Base-by-base conservation (phyloP, 2,113 vertebrate species). In the Aramus guarauna region DNA sequence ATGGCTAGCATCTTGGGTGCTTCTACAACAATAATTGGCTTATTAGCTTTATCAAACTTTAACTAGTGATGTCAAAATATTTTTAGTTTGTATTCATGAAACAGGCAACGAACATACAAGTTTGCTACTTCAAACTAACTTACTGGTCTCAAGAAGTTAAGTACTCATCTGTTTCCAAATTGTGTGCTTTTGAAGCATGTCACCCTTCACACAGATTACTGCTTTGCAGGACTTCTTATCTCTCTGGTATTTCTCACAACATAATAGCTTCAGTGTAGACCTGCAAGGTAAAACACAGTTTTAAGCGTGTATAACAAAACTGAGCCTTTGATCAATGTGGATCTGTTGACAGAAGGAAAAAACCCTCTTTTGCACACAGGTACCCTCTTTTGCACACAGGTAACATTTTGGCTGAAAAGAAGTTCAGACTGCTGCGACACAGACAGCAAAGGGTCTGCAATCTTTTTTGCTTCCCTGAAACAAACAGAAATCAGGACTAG, bases 1-100 rank as follows among this genome's bases (percentile, higher is more conserved):
- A 18, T 4, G 13, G 41, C 56, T 91, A 94, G 83, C 15, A 64
- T 36, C 34, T 60, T 29, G 45, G 53, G 39, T 56, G 58, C 36
- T 85, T 90, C 77, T 58, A 59, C 0, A 0, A 32, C 47, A 90
- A 24, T 56, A 79, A 87, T 50, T 41, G 76, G 39, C 66, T 94
- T 87, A 87, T 50, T 41, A 79, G 39, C 62, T 94, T 87, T 92
- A 88, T 93, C 77, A 48, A 58, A 68, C 10, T 79, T 36, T 15
- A 74, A 81, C 47, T 56, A 58, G 53, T 39, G 62, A 82, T 66
- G 74, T 82, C 90, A 94, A 95, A 93, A 93, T 90, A 94, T 82
- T 93, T 96, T 82, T 63, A 60, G 50, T 24, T 66, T 76, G 76
- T 32, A 89, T 64, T 72, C 96, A 88, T 45, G 90, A 87, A 94